Conservation (phyloP, 37 sponge, comb jelly and placozoan genomes). For the Mnemiopsis leidyi region DNA sequence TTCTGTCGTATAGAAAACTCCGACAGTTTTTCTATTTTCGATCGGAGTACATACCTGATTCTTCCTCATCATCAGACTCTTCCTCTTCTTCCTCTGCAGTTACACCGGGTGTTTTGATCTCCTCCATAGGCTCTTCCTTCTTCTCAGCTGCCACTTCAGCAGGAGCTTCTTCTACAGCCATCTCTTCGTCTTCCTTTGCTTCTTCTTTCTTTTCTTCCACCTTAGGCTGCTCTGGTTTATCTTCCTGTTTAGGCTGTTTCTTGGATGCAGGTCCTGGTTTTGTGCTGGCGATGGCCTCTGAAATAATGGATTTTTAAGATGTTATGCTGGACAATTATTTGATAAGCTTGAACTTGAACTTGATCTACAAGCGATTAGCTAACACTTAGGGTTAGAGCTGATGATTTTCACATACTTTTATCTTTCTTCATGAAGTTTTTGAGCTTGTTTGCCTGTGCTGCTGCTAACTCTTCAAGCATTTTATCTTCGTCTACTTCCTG, state of each 20-base stretch:
- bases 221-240: not conserved
- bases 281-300: constrained; percentile 16
- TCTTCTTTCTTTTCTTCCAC: constrained; percentile 3
- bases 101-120: constrained; percentile 21
- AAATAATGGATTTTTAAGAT: too few relatives aligned
- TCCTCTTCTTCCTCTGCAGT: constrained; percentile 30
- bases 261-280: constrained; percentile 50
- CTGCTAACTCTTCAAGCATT: constrained; percentile 55
- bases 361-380: too few relatives aligned
- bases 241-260: not conserved
- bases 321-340: too few relatives aligned
- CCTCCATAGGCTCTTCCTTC: constrained; percentile 21
- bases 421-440: constrained; percentile 55
- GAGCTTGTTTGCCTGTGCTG: constrained; percentile 61
- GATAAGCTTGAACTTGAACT: too few relatives aligned
- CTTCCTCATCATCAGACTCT: constrained; percentile 51
- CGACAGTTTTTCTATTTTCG: too few relatives aligned
- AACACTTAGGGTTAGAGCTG: too few relatives aligned
- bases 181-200: constrained; percentile 13
- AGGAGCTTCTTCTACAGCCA: not conserved
- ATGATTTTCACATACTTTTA: too few relatives aligned
- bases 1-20: too few relatives aligned
- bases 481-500: constrained; percentile 46
- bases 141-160: constrained; percentile 13
- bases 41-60: constrained; percentile 65